Conservation (phyloP, 1,140 invertebrate species). For the Euura lappo region DNA sequence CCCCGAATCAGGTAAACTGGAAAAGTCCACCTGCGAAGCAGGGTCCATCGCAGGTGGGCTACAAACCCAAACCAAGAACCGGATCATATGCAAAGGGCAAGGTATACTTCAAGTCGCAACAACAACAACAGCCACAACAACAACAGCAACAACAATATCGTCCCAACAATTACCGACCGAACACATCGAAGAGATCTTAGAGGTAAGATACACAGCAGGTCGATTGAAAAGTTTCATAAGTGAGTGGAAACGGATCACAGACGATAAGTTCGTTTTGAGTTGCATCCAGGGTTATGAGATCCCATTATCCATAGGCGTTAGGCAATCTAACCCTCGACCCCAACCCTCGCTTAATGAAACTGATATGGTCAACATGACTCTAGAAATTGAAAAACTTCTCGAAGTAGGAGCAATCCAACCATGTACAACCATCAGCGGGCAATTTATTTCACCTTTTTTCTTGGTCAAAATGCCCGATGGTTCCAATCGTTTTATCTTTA, state of each 20-base stretch:
- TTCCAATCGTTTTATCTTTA: conserved; percentile 29
- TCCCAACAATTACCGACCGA: not conserved
- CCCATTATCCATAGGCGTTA: conserved; percentile 15
- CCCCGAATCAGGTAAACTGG: conserved; percentile 15
- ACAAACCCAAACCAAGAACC: conserved; percentile 13
- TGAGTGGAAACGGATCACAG: conserved; percentile 23
- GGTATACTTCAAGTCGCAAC: conserved; percentile 1
- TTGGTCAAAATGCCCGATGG: conserved; percentile 45
- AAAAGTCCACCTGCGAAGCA: conserved; percentile 9
- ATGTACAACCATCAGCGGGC: conserved; percentile 14
- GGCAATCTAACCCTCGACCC: conserved; percentile 10
- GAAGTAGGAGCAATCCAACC: conserved; percentile 20
- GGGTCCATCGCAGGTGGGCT: conserved; percentile 15
- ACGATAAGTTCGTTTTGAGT: conserved; percentile 21
- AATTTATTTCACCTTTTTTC: conserved; percentile 44
- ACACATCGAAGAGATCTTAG: not conserved
- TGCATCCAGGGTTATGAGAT: conserved; percentile 23
- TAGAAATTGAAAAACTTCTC: conserved; percentile 19
- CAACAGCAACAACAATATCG: not conserved
- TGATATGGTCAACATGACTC: not conserved
- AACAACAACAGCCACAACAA: conserved; percentile 5
- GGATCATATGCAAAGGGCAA: conserved; percentile 14
- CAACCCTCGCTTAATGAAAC: conserved; percentile 32
- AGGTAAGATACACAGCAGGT: conserved; percentile 20
- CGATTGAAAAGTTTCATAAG: conserved; percentile 13